Conservation (phyloP, 2,797 vertebrate genomes). For the Gobio occitaniae region DNA sequence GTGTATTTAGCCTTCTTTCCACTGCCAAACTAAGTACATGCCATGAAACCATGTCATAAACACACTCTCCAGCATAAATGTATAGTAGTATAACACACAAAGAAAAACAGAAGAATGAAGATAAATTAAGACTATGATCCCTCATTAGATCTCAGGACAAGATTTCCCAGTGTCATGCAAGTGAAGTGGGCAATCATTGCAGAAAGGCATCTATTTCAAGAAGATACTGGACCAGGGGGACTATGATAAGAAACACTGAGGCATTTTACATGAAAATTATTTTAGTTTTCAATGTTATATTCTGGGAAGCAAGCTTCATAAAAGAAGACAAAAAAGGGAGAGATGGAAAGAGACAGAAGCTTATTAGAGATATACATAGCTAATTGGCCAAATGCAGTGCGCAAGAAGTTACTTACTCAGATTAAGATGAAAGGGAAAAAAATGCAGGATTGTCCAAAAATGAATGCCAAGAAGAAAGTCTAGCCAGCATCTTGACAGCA, state of each 20-base stretch:
- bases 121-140: slow-evolving; percentile 26
- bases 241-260: slow-evolving; percentile 20
- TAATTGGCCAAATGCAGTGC: slow-evolving; percentile 15
- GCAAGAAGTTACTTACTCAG: slow-evolving; percentile 2
- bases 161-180: slow-evolving; percentile 36
- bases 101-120: slow-evolving; percentile 21
- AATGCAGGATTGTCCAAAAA: slow-evolving; percentile 12
- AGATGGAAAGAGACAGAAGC: slow-evolving; percentile 18
- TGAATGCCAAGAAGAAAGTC: slow-evolving; percentile 6
- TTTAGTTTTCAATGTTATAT: neutral
- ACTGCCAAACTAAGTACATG: neutral
- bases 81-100: slow-evolving; percentile 26
- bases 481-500: slow-evolving; percentile 37
- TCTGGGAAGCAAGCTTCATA: neutral
- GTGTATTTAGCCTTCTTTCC: neutral
- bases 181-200: neutral
- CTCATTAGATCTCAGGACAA: slow-evolving; percentile 35
- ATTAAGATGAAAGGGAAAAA: slow-evolving; percentile 30
- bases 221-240: slow-evolving; percentile 2
- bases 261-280: slow-evolving; percentile 3
- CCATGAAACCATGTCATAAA: neutral
- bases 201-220: neutral
- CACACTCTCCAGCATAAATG: neutral
- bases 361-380: slow-evolving; percentile 27
- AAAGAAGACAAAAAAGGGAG: neutral